Percentiles rank a stretch among this genome's conserved stretches.
Conservation (phyloP, 2,113 vertebrate genomes). For the Microtus ochrogaster region DNA sequence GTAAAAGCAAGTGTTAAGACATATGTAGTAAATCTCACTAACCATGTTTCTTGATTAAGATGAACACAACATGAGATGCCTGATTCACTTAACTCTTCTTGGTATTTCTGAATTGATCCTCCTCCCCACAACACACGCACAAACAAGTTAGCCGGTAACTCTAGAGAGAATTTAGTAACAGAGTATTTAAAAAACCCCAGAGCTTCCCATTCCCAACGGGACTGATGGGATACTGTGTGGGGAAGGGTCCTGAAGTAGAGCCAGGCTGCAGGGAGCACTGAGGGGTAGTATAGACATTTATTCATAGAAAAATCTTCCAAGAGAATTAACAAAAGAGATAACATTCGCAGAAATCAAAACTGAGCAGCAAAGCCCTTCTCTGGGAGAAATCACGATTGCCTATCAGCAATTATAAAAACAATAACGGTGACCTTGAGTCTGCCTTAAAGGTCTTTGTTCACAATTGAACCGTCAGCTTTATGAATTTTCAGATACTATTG, state of each 20-base stretch:
- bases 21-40: conserved; percentile 26
- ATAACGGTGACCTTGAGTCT: conserved; percentile 47
- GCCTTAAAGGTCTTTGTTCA: conserved; percentile 42
- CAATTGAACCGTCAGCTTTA: conserved; percentile 66
- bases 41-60: background rate
- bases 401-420: conserved; percentile 64
- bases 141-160: background rate
- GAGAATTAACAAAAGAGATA: conserved; percentile 61
- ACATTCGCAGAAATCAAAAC: conserved; percentile 42
- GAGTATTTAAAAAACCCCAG: background rate
- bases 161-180: conserved; percentile 43
- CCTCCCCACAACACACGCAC: fast-evolving
- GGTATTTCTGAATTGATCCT: background rate
- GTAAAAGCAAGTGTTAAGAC: background rate
- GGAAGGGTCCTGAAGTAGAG: background rate
- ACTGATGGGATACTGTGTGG: background rate
- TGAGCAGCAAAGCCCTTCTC: conserved; percentile 57
- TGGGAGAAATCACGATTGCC: conserved; percentile 53
- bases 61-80: background rate
- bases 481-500: conserved; percentile 59
- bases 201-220: background rate
- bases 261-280: background rate
- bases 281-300: conserved; percentile 34
- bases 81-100: background rate
- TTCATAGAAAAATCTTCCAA: conserved; percentile 43